Conservation (phyloP, 2,797 vertebrate species). For the Enteromius unitaeniatus region DNA sequence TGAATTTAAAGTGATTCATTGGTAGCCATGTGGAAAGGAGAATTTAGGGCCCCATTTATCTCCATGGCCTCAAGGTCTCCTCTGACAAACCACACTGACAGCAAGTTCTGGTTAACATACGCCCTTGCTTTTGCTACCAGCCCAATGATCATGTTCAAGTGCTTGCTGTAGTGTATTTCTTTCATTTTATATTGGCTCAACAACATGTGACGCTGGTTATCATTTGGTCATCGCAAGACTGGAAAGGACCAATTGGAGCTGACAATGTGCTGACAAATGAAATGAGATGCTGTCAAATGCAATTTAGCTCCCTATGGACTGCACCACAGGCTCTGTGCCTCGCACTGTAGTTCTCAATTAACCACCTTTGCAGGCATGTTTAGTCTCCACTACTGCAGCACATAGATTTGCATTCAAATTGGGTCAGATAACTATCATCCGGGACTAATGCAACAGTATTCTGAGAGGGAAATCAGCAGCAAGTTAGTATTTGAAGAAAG, state of each 20-base stretch:
- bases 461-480: not conserved
- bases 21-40: not conserved
- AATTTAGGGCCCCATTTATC: constrained; percentile 17
- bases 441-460: not conserved
- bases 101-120: constrained; percentile 13
- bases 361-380: constrained; percentile 18
- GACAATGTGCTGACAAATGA: constrained; percentile 18
- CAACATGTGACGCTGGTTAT: constrained; percentile 10
- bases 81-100: constrained; percentile 11
- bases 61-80: constrained; percentile 36
- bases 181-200: not conserved
- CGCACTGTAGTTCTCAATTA: constrained; percentile 19
- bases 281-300: constrained; percentile 24
- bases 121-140: constrained; percentile 13
- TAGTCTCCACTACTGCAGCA: not conserved
- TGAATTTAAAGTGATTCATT: constrained; percentile 52
- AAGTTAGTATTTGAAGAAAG: not conserved
- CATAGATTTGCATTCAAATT: constrained; percentile 13
- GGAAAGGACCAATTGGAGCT: not conserved
- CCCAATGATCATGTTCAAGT: not conserved
- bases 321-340: not conserved
- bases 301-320: not conserved
- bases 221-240: not conserved
- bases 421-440: not conserved
- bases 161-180: not conserved